Conservation (phyloP, 1,140 invertebrate species). For the Helicoverpa zea region DNA sequence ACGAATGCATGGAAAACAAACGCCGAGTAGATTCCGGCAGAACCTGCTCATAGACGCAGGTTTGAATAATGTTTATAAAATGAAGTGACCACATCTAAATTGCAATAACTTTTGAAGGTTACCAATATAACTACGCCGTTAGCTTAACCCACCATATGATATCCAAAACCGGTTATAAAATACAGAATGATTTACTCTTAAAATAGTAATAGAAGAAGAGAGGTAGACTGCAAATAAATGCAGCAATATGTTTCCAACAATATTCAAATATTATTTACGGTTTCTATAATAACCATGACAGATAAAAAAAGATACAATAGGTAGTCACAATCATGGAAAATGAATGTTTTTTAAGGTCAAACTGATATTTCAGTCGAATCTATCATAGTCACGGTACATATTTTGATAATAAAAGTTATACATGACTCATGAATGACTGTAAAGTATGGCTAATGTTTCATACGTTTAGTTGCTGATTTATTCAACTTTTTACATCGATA, state of each 20-base stretch:
- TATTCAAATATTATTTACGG: too few relatives aligned
- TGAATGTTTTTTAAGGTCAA: not conserved
- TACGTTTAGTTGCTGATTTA: too few relatives aligned
- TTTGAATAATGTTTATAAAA: constrained; percentile 35
- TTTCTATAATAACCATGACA: too few relatives aligned
- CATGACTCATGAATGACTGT: too few relatives aligned
- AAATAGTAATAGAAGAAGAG: too few relatives aligned
- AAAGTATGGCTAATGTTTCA: too few relatives aligned
- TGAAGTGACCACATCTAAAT: constrained; percentile 18
- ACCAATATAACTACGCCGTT: constrained; percentile 10
- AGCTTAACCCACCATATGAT: constrained; percentile 8
- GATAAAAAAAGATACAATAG: not conserved
- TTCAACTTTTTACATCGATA: too few relatives aligned
- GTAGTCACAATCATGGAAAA: not conserved
- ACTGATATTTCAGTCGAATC: not conserved
- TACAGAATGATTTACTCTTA: too few relatives aligned
- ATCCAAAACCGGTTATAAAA: constrained; percentile 3
- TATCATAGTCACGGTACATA: not conserved
- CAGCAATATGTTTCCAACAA: too few relatives aligned
- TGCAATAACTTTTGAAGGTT: constrained; percentile 34
- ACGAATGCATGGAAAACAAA: not conserved
- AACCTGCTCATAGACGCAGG: not conserved
- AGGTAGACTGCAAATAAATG: too few relatives aligned
- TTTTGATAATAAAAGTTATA: too few relatives aligned
- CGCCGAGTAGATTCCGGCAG: too few relatives aligned